phyloP scores from a whole-genome alignment of 2,888 invertebrate species.

The Allophyes oxyacanthae region DNA sequence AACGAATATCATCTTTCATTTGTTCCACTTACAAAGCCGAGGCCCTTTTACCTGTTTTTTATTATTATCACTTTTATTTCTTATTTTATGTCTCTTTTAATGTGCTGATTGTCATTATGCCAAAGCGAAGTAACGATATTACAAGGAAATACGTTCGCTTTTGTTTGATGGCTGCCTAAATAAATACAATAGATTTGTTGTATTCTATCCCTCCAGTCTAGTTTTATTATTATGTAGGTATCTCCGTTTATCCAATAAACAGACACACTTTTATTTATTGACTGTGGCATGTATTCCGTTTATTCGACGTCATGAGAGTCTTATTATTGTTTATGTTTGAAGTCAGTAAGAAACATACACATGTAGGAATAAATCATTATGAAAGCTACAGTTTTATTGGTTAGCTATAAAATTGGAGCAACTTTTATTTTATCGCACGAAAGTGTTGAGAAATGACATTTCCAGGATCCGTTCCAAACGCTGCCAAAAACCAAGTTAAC shows the following conservation, averaged over 20 bases:
- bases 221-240: too few relatives aligned
- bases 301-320: background rate
- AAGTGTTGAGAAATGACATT: too few relatives aligned
- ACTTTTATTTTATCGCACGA: background rate
- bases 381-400: background rate
- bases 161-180: conserved; percentile 9
- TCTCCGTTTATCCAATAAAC: background rate
- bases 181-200: conserved; percentile 5
- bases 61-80: conserved; percentile 30
- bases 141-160: conserved; percentile 10
- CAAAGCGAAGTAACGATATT: conserved; percentile 14
- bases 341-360: background rate
- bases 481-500: too few relatives aligned
- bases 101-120: conserved; percentile 16
- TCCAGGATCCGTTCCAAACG: too few relatives aligned
- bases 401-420: background rate
- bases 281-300: conserved; percentile 1
- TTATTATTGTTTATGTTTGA: background rate
- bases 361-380: background rate
- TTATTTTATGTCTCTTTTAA: conserved; percentile 47
- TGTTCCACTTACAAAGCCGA: conserved; percentile 16
- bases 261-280: background rate
- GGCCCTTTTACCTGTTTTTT: conserved; percentile 29
- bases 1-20: conserved; percentile 13
- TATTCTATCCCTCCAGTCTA: background rate